Evolutionary conservation across 2,888 invertebrate species (phyloP), one percentile per base, ranked within the genome.

Genomic region (Saturnia pavonia): DNA sequence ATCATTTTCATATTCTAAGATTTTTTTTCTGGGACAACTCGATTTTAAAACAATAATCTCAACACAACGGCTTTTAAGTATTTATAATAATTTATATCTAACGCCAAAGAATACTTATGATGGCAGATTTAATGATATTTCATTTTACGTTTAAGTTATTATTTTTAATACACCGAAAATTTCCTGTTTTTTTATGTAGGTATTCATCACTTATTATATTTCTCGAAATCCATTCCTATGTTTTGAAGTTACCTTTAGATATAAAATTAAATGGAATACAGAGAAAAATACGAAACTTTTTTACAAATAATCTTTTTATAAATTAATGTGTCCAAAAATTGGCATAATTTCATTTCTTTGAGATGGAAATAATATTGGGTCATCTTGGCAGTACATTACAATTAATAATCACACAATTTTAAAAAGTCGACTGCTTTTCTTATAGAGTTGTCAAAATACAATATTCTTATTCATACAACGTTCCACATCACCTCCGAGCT

Each of bases 11-110:
- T 60, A 27, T 60, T 27, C 27, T 27, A 11, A 27, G 14, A 60
- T 73, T 72, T 77, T 75, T 79, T 77, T 74, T 79, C 76, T 80
- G 48, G 78, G 82, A 83, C 74, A 82, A 82, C 82, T 81, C 82
- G 76, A 76, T 77, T 63, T 54, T 22, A 3, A 60, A 60, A 54
- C 16, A 19, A 48, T 1, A 2, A 16, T 48, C 16, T 48, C 16
- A 48, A 48, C 1, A 6, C 16, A 16, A 16, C 6, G 16, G 14
- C 14, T 16, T 1, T 16, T 16, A 48, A 48, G 16, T 48, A 48
- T 34, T 4, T 34, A 34, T 34, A 34, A 6, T 34, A 4, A 34
- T 34, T 34, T 34, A 34, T 4, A 34, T 34, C 34, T 34, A 34
- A 34, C 34, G 6, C 34, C 6, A 34, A 4, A 6, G 6, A 34